Base-by-base conservation (phyloP, 1,140 invertebrate genomes). In the Bombus sylvicola region DNA sequence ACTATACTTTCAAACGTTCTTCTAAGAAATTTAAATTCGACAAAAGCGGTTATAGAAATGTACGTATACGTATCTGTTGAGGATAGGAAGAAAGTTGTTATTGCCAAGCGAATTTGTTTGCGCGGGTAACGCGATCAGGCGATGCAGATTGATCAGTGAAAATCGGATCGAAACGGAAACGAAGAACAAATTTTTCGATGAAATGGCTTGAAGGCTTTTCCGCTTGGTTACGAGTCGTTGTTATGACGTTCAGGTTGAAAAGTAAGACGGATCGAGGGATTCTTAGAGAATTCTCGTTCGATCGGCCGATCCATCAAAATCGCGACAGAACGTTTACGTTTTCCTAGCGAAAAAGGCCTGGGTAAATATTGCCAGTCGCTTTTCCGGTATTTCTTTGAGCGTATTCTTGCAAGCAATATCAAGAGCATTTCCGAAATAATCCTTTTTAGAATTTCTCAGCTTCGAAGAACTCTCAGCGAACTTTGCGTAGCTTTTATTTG, bases 201-300 rank as follows among this genome's bases (percentile, higher is more conserved):
- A 62, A 84, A 71, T 9, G 3, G 2, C n/a, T 18, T 2, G 31
- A 15, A 53, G 66, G 34, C 2, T 59, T 34, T 83, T 37, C 47
- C 25, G 18, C 18, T 39, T 53, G 57, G n/a, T 31, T 64, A 47
- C 43, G 69, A 81, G 47, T 87, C 41, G 74, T 78, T 90, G 88
- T 90, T 90, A 80, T 90, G 88, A 90, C 86, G 83, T 89, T 57
- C 22, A 22, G 22, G 53, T 47, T 57, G 64, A 13, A 82, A 80
- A 90, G 59, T 87, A 87, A 90, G 88, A 90, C 88, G 69, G 82
- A 90, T 90, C 69, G 89, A 57, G 37, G 37, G n/a, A 84, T 71
- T 73, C 43, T 57, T 59, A 15, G 43, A 18, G 39, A 86, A 77
- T 39, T 59, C 47, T 53, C 47, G 9, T 41, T 47, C 12, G 31